Conservation (phyloP, 2,797 vertebrate species). For the Brachymystax lenok region DNA sequence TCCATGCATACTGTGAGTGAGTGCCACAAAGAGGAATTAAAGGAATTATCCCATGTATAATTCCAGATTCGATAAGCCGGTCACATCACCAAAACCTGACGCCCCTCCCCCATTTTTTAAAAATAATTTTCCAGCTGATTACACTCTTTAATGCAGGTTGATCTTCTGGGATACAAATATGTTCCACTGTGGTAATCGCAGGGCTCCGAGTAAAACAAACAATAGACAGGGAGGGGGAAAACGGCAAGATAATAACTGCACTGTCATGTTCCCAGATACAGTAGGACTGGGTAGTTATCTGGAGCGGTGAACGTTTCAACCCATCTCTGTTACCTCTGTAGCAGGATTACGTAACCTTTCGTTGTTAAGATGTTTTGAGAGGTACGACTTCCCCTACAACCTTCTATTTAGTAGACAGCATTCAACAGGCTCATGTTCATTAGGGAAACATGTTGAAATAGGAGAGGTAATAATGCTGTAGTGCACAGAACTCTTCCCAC, state of each 20-base stretch:
- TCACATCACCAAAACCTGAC: conserved; percentile 10
- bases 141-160: conserved; percentile 41
- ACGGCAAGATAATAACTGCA: background rate
- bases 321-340: no score
- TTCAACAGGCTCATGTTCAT: no score
- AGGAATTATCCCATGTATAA: conserved; percentile 34
- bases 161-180: conserved; percentile 40
- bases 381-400: no score
- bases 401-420: no score
- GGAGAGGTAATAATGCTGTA: no score
- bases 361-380: no score
- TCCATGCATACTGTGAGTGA: background rate
- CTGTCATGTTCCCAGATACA: background rate
- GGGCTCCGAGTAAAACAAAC: conserved; percentile 11
- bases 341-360: no score
- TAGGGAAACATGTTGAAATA: no score
- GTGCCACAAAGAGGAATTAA: conserved; percentile 22
- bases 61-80: conserved; percentile 35
- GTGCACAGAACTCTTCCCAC: no score
- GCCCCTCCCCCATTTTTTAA: background rate
- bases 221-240: background rate
- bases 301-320: background rate
- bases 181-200: conserved; percentile 26
- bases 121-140: conserved; percentile 25
- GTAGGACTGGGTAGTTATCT: background rate